phyloP scores from a whole-genome alignment of 2,797 vertebrate genomes.

The Acanthurus tractus region DNA sequence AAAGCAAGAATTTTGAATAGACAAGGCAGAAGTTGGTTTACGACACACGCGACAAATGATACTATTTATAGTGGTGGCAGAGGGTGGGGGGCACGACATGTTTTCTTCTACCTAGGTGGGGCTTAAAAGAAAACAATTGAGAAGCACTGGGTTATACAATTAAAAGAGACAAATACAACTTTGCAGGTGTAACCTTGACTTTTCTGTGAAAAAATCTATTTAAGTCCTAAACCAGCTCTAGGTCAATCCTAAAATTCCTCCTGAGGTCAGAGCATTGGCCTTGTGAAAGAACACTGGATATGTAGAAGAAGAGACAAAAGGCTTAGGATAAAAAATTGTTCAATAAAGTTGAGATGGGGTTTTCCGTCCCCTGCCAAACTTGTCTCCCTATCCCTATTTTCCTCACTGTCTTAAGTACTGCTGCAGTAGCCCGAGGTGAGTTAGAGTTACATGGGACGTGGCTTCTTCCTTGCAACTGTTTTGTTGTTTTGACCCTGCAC shows the following conservation, averaged over 20 bases:
- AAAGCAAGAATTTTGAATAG: too few relatives aligned
- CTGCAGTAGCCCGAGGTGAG: constrained; percentile 71
- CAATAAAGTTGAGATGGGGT: too few relatives aligned
- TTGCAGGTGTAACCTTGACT: constrained; percentile 37
- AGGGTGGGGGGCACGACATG: too few relatives aligned
- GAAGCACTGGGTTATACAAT: constrained; percentile 6
- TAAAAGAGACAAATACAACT: constrained; percentile 28
- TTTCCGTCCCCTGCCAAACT: not conserved
- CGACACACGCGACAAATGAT: too few relatives aligned
- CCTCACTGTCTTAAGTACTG: constrained; percentile 22
- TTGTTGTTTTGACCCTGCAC: constrained; percentile 85
- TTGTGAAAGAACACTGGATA: not conserved
- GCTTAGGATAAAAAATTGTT: too few relatives aligned
- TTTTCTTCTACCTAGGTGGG: too few relatives aligned
- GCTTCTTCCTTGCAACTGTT: constrained; percentile 65
- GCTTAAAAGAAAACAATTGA: too few relatives aligned
- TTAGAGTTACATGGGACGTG: constrained; percentile 64
- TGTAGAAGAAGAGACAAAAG: constrained; percentile 11
- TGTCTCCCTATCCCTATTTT: not conserved
- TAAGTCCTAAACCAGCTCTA: constrained; percentile 32
- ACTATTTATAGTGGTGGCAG: too few relatives aligned
- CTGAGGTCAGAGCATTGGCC: constrained; percentile 34
- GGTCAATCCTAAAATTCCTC: not conserved
- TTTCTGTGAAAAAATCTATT: constrained; percentile 48
- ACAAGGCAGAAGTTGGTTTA: too few relatives aligned